Conservation (phyloP, 2,888 invertebrate genomes). For the Drosophila emarginata region DNA sequence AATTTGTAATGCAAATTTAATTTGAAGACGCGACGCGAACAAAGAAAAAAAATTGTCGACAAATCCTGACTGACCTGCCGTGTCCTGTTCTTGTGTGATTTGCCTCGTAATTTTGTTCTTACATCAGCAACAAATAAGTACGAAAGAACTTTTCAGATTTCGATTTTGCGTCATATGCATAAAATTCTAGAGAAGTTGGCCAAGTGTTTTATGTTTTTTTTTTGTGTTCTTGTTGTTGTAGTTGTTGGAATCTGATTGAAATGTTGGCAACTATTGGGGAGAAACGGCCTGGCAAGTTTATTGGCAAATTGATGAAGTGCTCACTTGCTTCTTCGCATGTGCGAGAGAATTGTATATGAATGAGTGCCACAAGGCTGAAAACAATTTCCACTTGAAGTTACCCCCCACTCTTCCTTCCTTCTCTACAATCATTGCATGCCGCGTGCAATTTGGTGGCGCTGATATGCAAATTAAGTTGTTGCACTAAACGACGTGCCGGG, state of each 20-base stretch:
- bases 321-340: conserved; percentile 34
- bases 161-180: conserved; percentile 72
- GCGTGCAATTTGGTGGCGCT: conserved; percentile 80
- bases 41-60: conserved; percentile 3
- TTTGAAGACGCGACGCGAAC: conserved; percentile 66
- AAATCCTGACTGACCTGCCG: background rate
- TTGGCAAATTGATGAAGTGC: conserved; percentile 77
- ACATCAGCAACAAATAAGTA: conserved; percentile 67
- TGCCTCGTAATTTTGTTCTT: conserved; percentile 76
- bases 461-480: conserved; percentile 82
- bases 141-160: conserved; percentile 53
- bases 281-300: conserved; percentile 74
- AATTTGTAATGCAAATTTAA: conserved; percentile 79
- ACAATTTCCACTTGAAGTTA: conserved; percentile 55
- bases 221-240: conserved; percentile 21
- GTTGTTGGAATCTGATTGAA: conserved; percentile 66
- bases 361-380: conserved; percentile 47
- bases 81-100: conserved; percentile 51
- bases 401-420: background rate
- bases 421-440: conserved; percentile 73
- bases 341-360: conserved; percentile 2
- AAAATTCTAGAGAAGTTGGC: conserved; percentile 61
- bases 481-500: conserved; percentile 80
- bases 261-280: conserved; percentile 76
- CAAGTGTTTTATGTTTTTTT: conserved; percentile 31